These are phyloP conservation scores for Ailurus styani DNA, from an alignment of 2,113 vertebrate species.

Conservation along the genomic window DNA sequence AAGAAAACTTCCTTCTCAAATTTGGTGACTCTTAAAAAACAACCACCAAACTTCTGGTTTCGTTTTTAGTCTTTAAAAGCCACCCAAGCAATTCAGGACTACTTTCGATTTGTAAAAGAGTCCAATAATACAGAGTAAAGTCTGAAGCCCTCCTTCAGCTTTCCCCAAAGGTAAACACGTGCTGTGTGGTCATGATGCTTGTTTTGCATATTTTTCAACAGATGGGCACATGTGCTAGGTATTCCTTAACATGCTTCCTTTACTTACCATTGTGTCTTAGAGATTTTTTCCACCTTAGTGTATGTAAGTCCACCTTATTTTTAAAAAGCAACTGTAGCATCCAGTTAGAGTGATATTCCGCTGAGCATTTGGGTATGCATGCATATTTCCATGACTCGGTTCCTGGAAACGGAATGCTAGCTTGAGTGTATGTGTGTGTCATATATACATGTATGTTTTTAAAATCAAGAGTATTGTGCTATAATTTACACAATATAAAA, in stretches of 20 bases:
- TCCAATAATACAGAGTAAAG: background rate
- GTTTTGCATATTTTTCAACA: conserved; percentile 15
- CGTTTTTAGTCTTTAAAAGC: conserved; percentile 50
- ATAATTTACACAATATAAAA: background rate
- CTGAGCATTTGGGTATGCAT: background rate
- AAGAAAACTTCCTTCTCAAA: conserved; percentile 19
- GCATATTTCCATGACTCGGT: background rate
- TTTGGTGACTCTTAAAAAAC: background rate
- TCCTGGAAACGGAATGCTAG: background rate
- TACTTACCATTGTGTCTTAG: background rate
- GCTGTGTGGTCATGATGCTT: background rate
- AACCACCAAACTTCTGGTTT: conserved; percentile 7
- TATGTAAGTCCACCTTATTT: background rate
- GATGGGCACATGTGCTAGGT: background rate
- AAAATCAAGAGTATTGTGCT: background rate
- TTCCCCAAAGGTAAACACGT: background rate
- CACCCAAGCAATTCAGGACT: background rate
- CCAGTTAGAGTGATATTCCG: background rate
- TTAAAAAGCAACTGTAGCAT: background rate
- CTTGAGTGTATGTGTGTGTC: background rate
- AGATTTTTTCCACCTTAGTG: background rate
- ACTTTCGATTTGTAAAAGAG: conserved; percentile 28
- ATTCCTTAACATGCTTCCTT: background rate
- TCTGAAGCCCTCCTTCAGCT: background rate
- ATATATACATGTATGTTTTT: background rate